phyloP scores from a whole-genome alignment of 2,113 vertebrate species.

The Phalacrocorax pelagicus region DNA sequence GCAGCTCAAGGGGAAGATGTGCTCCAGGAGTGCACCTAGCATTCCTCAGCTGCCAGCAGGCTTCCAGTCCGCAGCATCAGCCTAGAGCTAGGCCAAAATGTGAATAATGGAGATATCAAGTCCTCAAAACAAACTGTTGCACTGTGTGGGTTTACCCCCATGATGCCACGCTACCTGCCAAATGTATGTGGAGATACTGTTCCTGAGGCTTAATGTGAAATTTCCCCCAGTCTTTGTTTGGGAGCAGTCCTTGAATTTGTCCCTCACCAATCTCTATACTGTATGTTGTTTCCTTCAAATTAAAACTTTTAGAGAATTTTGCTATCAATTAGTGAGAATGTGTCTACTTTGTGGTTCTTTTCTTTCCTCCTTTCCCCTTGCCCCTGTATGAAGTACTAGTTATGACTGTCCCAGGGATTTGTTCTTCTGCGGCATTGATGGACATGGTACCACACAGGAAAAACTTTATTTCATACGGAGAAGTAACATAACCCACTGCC shows the following conservation, averaged over 20 bases:
- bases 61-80: fast-evolving
- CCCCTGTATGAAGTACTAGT: not conserved
- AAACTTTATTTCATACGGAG: not conserved
- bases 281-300: not conserved
- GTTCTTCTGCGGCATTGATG: not conserved
- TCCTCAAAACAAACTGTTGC: not conserved
- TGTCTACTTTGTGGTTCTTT: not conserved
- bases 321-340: fast-evolving
- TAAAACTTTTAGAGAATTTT: not conserved
- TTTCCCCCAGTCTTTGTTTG: not conserved
- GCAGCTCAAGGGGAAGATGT: not conserved
- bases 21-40: not conserved
- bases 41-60: not conserved
- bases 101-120: not conserved
- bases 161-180: not conserved
- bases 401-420: not conserved
- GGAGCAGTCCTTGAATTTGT: not conserved
- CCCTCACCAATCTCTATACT: not conserved
- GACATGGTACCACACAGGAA: not conserved
- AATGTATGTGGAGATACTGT: not conserved
- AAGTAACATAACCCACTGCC: not conserved
- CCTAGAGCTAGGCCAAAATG: not conserved
- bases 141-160: fast-evolving
- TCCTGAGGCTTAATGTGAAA: not conserved
- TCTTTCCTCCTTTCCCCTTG: not conserved